Evolutionary conservation across 1,140 invertebrate genomes (phyloP), one percentile per base, ranked within the genome.

Genomic region (Asobara japonica): DNA sequence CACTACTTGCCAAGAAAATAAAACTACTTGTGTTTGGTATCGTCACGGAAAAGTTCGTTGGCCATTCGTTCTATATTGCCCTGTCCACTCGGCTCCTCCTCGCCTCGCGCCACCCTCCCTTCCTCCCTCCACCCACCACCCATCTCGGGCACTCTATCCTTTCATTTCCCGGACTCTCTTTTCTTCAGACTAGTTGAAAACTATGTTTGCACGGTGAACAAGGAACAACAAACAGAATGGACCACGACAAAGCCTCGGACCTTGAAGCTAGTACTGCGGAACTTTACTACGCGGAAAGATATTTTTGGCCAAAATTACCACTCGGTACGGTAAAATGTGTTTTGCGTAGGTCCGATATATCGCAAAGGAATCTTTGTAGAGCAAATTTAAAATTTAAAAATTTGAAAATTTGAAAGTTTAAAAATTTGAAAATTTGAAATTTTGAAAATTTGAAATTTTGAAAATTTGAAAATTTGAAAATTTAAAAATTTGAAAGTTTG

Each of bases 161-260:
- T 56, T 73, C 76, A 76, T 71, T 69, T 74, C 66, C 74, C 67
- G 69, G 66, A 65, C 75, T 77, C 51, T 74, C 30, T 31, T 62
- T 56, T 18, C 69, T 75, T 65, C 60, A 25, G 31, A 65, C 11
- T 36, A 67, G 51, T 56, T 22, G 51, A 56, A 56, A 56, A 56
- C 51, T 56, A 56, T 56, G 51, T 56, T 56, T 56, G 51, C 51
- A 18, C 51, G 51, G 22, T 56, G 51, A 56, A 56, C 51, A 56
- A 56, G 18, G 51, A 25, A 56, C 51, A 56, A 56, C 51, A 56
- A 25, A 51, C 45, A 25, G 22, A 22, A 56, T 56, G 51, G 20
- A 25, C 51, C 51, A 56, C 51, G 22, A 56, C 51, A 56, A 27
- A 56, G 22, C 51, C 51, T 56, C 41, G 41, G 18, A 45, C 41